Base-by-base conservation (phyloP, 2,113 vertebrate genomes). In the Austrofundulus limnaeus region DNA sequence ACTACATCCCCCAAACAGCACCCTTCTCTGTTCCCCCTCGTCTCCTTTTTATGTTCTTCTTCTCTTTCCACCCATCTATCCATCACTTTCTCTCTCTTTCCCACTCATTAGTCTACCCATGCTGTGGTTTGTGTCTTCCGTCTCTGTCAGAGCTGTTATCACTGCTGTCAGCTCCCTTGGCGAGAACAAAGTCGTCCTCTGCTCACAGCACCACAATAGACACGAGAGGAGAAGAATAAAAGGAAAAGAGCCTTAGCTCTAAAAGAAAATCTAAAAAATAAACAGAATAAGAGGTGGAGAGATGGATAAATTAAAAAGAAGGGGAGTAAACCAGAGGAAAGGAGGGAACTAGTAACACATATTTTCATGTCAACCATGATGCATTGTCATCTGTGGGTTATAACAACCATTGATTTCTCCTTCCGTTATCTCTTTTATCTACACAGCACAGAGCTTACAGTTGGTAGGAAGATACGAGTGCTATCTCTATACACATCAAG, bases 111-210 rank as follows among this genome's bases (percentile, higher is more conserved):
- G 85, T 83, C 78, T 90, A 78, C 80, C 81, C 67, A 66, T 83
- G 82, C 81, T 82, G 86, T 84, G 88, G 80, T 84, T 87, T 88
- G 84, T 85, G 85, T 86, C 83, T 88, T 80, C 75, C 72, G 64
- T 91, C 88, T 90, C 83, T 92, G 90, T 92, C 89, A 90, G 90
- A 90, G 78, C 85, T 80, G 80, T 89, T 92, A 90, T 91, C 90
- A 90, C 83, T 68, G 80, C 83, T 92, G 88, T 92, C 92, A 90
- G 83, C 79, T 90, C 85, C 83, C 87, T 81, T 75, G 75, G 82
- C 54, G 76, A 91, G 88, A 92, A 90, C 87, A 93, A 92, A 92
- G 89, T 90, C 83, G 80, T 90, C 85, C 80, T 85, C 80, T 87
- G 83, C 87, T 90, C 84, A 73, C 73, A 78, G 84, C 87, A 85